A percentile compares a stretch with the other conserved stretches of the same genome.
Conservation (phyloP, 2,113 vertebrate species). For the Brachypteracias leptosomus region DNA sequence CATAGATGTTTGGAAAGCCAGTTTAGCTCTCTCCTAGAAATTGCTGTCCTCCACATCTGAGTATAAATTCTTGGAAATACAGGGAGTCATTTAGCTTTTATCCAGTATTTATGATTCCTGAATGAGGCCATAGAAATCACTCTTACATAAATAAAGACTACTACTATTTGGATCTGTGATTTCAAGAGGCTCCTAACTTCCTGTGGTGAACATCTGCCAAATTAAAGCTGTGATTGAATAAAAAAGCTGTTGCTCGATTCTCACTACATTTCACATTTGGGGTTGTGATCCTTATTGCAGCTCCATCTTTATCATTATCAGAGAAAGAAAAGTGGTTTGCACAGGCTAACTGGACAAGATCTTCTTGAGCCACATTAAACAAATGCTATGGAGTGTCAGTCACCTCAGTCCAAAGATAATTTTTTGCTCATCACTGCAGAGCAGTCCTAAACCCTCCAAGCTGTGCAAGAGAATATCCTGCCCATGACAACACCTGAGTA, state of each 20-base stretch:
- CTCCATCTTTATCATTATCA: neutral
- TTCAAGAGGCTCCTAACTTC: neutral
- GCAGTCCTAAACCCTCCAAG: neutral
- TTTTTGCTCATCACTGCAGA: neutral
- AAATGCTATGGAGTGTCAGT: neutral
- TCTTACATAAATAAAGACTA: neutral
- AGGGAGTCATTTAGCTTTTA: neutral
- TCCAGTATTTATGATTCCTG: neutral
- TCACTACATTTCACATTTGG: neutral
- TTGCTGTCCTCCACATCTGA: neutral
- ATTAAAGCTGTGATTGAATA: neutral
- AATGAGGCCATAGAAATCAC: neutral
- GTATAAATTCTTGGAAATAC: neutral
- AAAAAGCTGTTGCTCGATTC: neutral
- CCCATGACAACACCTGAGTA: neutral
- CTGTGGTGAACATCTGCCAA: neutral
- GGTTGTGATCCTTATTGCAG: neutral
- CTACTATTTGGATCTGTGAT: neutral
- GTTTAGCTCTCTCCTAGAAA: neutral
- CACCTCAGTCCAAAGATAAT: neutral
- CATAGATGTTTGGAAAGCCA: neutral
- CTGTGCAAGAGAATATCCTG: neutral
- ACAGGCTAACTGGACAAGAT: neutral
- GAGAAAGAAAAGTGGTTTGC: neutral
- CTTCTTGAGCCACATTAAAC: neutral